Conservation (phyloP, 2,113 vertebrate species). For the Origma solitaria region DNA sequence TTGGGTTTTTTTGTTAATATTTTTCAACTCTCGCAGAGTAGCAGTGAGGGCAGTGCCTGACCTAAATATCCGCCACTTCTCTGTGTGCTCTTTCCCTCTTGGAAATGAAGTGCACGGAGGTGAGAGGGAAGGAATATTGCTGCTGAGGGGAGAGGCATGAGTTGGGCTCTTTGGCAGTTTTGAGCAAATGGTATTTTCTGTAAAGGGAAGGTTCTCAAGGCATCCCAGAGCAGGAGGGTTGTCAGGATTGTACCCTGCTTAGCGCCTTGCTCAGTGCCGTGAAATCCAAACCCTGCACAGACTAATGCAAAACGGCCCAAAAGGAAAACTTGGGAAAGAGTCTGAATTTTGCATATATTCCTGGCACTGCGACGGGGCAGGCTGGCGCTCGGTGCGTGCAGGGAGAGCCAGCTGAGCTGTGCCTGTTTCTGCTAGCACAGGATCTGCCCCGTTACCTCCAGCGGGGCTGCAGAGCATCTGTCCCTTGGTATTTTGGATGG, state of each 20-base stretch:
- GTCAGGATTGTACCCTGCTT: not conserved
- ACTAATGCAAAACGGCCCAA: not conserved
- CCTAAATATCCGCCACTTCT: not conserved
- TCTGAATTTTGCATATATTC: not conserved
- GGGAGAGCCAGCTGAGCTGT: not conserved
- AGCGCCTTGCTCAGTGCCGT: not conserved
- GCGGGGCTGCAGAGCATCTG: not conserved
- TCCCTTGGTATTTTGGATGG: not conserved
- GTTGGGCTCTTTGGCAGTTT: not conserved
- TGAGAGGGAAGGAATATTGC: not conserved
- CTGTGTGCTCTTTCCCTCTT: not conserved
- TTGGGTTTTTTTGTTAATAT: not conserved
- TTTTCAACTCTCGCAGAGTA: not conserved
- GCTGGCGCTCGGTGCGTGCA: not conserved
- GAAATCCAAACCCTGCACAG: not conserved
- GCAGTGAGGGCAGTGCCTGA: not conserved
- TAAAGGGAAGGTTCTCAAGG: not conserved
- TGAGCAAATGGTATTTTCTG: not conserved
- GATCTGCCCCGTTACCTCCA: slow-evolving; percentile 24
- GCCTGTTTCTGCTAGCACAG: slow-evolving; percentile 13
- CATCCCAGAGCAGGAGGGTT: not conserved
- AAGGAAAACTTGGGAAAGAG: slow-evolving; percentile 30
- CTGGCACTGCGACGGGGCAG: slow-evolving; percentile 17
- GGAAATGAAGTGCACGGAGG: not conserved
- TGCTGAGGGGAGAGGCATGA: not conserved